Percentiles rank a stretch among this genome's conserved stretches.
Evolutionary conservation across 1,140 invertebrate species (phyloP).

Genomic region (Coptotermes formosanus): DNA sequence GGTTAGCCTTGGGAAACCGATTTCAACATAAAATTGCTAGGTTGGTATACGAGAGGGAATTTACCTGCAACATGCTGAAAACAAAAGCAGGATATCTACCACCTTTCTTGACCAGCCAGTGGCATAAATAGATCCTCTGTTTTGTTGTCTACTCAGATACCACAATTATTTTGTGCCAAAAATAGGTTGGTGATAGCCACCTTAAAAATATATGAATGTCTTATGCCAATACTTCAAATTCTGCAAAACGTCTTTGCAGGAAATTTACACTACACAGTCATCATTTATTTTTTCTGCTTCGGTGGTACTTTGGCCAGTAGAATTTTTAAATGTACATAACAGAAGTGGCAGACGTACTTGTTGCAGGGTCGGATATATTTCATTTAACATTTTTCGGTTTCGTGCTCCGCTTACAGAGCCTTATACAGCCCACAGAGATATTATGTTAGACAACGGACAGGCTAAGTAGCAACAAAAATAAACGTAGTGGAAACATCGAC

Average conservation of each 20-base stretch:
- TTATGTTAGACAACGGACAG: neutral
- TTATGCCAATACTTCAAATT: too few relatives aligned
- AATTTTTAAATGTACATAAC: neutral
- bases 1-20: neutral
- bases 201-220: too few relatives aligned
- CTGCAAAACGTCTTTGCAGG: too few relatives aligned
- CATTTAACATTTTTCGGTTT: slow-evolving; percentile 6
- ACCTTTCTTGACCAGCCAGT: neutral
- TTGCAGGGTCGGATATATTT: neutral
- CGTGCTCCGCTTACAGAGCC: neutral
- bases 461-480: neutral
- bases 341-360: neutral
- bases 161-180: too few relatives aligned
- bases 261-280: too few relatives aligned
- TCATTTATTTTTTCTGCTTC: too few relatives aligned
- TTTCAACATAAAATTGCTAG: slow-evolving; percentile 9
- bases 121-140: neutral
- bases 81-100: neutral
- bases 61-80: neutral
- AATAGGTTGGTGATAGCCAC: too few relatives aligned
- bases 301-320: too few relatives aligned
- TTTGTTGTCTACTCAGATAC: too few relatives aligned
- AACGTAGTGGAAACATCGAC: neutral
- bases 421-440: neutral
- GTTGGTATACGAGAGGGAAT: neutral